phyloP scores from a whole-genome alignment of 2,113 vertebrate species.

The Psophia crepitans region DNA sequence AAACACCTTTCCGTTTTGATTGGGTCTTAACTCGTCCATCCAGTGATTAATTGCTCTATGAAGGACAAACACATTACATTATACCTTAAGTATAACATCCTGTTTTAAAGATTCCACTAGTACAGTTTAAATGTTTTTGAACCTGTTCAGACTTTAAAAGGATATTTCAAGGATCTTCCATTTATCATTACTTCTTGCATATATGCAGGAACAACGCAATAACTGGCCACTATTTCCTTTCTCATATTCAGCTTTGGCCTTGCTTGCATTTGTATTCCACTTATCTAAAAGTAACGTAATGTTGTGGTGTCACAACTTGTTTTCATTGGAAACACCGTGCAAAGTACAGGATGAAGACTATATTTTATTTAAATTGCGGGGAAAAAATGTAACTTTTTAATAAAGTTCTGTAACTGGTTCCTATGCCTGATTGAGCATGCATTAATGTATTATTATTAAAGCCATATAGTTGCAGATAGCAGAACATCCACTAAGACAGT shows the following conservation, averaged over 20 bases:
- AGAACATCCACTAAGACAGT: background rate
- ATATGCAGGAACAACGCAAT: background rate
- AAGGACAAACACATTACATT: constrained; percentile 64
- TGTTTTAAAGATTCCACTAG: constrained; percentile 59
- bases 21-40: constrained; percentile 52
- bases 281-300: background rate
- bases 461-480: background rate
- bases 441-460: background rate
- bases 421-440: background rate
- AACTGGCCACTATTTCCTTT: background rate
- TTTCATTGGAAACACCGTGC: background rate
- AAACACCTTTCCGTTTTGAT: constrained; percentile 63
- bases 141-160: constrained; percentile 23
- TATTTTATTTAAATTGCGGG: background rate
- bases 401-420: background rate
- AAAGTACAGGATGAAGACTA: background rate
- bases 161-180: background rate
- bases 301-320: background rate
- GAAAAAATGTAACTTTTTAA: background rate
- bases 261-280: background rate
- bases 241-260: background rate
- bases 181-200: background rate
- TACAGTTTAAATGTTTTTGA: constrained; percentile 32
- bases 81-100: constrained; percentile 57
- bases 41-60: constrained; percentile 53